These are phyloP conservation scores for Sarcoramphus papa DNA, from an alignment of 2,797 vertebrate species.

Conservation along the genomic window DNA sequence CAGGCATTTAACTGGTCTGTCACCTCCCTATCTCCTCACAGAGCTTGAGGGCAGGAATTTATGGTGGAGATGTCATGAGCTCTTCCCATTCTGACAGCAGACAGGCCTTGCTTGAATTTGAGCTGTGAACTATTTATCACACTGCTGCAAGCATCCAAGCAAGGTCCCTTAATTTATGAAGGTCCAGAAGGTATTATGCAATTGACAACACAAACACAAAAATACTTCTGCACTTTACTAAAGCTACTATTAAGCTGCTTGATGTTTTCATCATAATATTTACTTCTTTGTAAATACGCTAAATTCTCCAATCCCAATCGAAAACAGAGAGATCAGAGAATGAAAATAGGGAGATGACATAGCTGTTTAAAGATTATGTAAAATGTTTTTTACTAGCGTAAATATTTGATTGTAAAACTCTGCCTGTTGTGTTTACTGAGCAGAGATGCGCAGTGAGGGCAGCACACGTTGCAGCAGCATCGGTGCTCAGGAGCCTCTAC, in stretches of 20 bases:
- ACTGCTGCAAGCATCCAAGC: neutral
- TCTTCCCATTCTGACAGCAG: neutral
- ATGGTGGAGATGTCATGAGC: neutral
- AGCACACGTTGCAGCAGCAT: rapidly evolving
- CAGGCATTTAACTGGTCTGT: neutral
- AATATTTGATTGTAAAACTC: conserved; percentile 78
- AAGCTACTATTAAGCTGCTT: conserved; percentile 69
- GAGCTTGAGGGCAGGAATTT: neutral
- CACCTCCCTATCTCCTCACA: neutral
- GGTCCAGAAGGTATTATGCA: conserved; percentile 54
- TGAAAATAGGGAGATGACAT: conserved; percentile 75
- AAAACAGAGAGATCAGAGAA: conserved; percentile 76
- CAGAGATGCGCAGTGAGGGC: conserved; percentile 43
- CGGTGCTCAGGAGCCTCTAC: neutral
- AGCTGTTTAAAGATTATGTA: conserved; percentile 76
- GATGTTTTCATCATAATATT: conserved; percentile 79
- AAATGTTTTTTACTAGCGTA: conserved; percentile 73
- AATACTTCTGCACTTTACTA: conserved; percentile 65
- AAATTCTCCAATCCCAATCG: conserved; percentile 70
- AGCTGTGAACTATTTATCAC: conserved; percentile 36
- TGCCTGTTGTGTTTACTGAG: conserved; percentile 70
- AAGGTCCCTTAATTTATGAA: conserved; percentile 36
- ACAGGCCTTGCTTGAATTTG: neutral
- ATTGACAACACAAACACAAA: conserved; percentile 59
- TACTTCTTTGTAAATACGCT: conserved; percentile 75